These are phyloP conservation scores for Microplitis demolitor DNA, from an alignment of 1,140 invertebrate species.

Conservation along the genomic window DNA sequence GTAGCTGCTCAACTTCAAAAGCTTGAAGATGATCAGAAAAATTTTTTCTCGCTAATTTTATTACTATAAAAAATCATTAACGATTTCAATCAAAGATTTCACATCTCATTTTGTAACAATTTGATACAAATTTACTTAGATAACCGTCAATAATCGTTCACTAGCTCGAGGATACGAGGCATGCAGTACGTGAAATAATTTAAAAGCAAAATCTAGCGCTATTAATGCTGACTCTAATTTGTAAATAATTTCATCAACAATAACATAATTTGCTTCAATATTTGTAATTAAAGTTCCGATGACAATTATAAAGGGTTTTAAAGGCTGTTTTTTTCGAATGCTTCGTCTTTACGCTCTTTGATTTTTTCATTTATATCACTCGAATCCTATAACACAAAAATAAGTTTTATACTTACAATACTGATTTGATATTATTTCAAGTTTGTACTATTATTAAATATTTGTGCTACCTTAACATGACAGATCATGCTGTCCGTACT, in stretches of 20 bases:
- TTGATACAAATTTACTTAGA: slow-evolving; percentile 1
- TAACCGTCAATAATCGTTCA: background rate
- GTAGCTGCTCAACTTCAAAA: no score
- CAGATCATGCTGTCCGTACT: background rate
- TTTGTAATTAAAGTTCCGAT: background rate
- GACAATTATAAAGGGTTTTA: slow-evolving; percentile 1
- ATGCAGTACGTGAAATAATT: background rate
- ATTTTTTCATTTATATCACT: background rate
- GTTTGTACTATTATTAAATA: background rate
- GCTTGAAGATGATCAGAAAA: no score
- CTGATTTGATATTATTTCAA: background rate
- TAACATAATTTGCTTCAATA: background rate
- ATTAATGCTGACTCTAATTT: background rate
- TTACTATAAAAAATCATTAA: no score
- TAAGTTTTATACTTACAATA: background rate
- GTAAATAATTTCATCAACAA: background rate
- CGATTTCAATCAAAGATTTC: background rate
- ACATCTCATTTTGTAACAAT: background rate
- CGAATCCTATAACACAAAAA: background rate
- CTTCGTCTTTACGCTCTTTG: background rate
- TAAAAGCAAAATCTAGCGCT: background rate
- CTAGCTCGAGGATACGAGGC: background rate
- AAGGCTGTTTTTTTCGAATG: background rate
- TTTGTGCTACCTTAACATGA: background rate
- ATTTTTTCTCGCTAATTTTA: no score